A percentile compares a stretch with the other conserved stretches of the same genome.
These are phyloP conservation scores for Oxyura jamaicensis DNA, from an alignment of 2,113 vertebrate species.

Conservation along the genomic window DNA sequence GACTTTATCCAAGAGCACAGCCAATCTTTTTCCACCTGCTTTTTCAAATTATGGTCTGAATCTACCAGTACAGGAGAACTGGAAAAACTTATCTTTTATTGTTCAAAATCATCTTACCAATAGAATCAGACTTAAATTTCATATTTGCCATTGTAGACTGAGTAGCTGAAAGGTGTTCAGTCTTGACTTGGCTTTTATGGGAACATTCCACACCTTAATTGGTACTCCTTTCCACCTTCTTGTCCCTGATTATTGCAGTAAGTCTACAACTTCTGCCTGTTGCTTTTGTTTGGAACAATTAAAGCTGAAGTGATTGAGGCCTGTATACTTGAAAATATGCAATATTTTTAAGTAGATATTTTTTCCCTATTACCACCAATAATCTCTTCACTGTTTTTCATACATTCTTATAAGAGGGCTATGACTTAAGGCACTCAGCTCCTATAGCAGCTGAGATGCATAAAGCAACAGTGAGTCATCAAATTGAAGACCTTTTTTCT, in stretches of 20 bases:
- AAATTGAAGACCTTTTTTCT: background rate
- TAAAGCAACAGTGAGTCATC: background rate
- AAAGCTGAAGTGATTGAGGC: background rate
- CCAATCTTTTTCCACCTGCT: background rate
- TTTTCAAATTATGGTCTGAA: background rate
- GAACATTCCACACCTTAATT: background rate
- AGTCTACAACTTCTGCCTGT: background rate
- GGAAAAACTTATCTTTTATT: background rate
- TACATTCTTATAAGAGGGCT: background rate
- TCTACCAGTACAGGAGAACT: background rate
- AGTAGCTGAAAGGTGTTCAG: background rate
- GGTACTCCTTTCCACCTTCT: background rate
- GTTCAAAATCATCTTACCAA: background rate
- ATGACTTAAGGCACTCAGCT: background rate
- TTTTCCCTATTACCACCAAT: background rate
- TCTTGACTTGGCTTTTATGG: background rate
- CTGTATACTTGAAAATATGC: background rate
- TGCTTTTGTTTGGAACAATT: background rate
- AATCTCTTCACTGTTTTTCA: background rate
- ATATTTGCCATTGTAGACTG: background rate
- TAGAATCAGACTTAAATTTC: background rate
- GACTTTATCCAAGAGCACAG: background rate
- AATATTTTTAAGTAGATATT: background rate
- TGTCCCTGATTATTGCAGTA: background rate
- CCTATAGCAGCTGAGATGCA: background rate